Percentiles rank a stretch among this genome's conserved stretches.
Conservation (phyloP, 92 coral and sea anemone genomes). For the Palythoa grandis region DNA sequence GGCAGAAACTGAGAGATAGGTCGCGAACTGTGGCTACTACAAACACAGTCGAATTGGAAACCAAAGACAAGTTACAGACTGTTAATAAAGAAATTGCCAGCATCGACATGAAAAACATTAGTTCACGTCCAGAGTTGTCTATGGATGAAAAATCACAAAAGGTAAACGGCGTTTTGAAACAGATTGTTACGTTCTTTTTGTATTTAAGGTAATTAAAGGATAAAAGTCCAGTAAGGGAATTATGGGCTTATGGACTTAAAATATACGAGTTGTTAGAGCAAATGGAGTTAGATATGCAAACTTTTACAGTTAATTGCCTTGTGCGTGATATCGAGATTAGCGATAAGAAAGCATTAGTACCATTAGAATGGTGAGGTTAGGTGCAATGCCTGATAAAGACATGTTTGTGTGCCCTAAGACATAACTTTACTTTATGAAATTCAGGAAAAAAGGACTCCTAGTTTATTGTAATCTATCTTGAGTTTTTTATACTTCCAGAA, state of each 20-base stretch:
- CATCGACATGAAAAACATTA: neutral
- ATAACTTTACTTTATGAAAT: no score
- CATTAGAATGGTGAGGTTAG: no score
- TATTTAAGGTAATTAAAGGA: neutral
- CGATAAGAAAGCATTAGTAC: no score
- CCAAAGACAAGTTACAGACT: neutral
- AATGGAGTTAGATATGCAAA: no score
- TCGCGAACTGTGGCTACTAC: neutral
- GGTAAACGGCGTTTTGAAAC: neutral
- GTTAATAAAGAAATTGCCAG: neutral
- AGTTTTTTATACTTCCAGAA: neutral
- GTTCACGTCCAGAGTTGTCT: neutral
- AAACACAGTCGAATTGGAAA: neutral
- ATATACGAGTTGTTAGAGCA: no score
- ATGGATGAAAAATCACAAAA: neutral
- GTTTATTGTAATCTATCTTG: neutral
- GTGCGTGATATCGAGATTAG: no score
- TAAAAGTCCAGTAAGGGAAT: neutral
- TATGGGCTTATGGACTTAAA: neutral
- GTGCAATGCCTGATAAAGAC: no score
- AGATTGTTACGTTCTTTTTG: neutral
- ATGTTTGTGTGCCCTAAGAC: no score
- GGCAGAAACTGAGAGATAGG: neutral
- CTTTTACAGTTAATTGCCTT: no score
- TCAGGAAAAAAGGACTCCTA: neutral